Evolutionary conservation across 2,888 invertebrate genomes (phyloP).

Genomic region (Eupeodes latifasciatus): DNA sequence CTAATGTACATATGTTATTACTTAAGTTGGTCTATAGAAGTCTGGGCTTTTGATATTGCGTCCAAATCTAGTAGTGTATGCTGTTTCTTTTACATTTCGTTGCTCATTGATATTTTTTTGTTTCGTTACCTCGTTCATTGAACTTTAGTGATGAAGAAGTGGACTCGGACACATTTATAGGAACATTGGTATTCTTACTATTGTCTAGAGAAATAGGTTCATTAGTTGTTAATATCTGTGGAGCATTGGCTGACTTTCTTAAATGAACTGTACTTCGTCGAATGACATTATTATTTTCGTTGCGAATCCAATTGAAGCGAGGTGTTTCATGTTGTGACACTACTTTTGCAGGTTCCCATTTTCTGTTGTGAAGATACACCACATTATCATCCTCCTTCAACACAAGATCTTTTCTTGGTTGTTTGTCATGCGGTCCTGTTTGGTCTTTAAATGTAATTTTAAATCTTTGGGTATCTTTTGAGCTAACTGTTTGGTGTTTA

Average conservation of each 20-base stretch:
- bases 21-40: slow-evolving; percentile 18
- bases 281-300: slow-evolving; percentile 47
- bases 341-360: slow-evolving; percentile 40
- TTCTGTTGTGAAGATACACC: slow-evolving; percentile 38
- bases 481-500: slow-evolving; percentile 12
- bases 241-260: slow-evolving; percentile 28
- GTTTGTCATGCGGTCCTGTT: slow-evolving; percentile 19
- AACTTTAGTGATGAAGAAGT: neutral
- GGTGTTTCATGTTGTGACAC: slow-evolving; percentile 26
- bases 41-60: slow-evolving; percentile 16
- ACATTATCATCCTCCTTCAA: slow-evolving; percentile 28
- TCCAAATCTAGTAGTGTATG: slow-evolving; percentile 23
- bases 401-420: slow-evolving; percentile 23
- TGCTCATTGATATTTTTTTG: neutral
- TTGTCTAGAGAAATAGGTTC: neutral
- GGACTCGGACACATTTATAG: neutral
- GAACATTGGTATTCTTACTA: neutral
- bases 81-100: neutral
- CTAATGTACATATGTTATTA: too few species aligned
- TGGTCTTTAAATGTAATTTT: slow-evolving; percentile 15
- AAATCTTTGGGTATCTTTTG: neutral
- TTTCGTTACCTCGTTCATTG: slow-evolving; percentile 6
- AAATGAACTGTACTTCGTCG: slow-evolving; percentile 46
- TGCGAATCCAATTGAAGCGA: slow-evolving; percentile 39
- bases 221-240: slow-evolving; percentile 25